These are phyloP conservation scores for Dendrolimus pini DNA, from an alignment of 2,888 invertebrate species.

Conservation along the genomic window DNA sequence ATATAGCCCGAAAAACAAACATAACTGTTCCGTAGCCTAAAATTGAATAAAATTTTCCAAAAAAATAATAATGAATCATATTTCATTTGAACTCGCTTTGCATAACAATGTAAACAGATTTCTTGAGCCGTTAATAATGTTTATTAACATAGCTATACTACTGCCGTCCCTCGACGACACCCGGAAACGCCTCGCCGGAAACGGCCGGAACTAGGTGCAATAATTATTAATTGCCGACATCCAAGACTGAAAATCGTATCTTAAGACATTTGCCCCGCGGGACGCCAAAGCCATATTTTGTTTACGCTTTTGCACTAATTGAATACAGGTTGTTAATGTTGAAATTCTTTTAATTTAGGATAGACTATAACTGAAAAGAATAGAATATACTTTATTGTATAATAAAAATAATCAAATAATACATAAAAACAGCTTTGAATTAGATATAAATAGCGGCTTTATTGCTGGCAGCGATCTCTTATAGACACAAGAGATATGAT, in stretches of 20 bases:
- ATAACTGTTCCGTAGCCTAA: too few relatives aligned
- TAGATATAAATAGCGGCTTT: too few relatives aligned
- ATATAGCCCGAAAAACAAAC: too few relatives aligned
- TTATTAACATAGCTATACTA: slow-evolving; percentile 39
- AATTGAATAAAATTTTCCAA: too few relatives aligned
- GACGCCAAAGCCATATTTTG: slow-evolving; percentile 26
- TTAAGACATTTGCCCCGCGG: slow-evolving; percentile 45
- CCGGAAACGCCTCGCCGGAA: slow-evolving; percentile 54
- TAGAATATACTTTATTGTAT: too few relatives aligned
- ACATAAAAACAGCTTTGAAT: too few relatives aligned
- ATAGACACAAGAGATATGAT: too few relatives aligned
- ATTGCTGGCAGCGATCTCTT: too few relatives aligned
- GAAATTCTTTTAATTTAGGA: too few relatives aligned
- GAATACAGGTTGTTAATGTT: neutral
- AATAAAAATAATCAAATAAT: too few relatives aligned
- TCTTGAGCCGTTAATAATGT: slow-evolving; percentile 20
- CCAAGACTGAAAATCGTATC: slow-evolving; percentile 39
- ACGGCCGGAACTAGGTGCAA: slow-evolving; percentile 65
- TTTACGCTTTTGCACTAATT: slow-evolving; percentile 15
- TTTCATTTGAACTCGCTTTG: neutral
- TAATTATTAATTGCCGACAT: slow-evolving; percentile 70
- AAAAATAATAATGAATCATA: too few relatives aligned
- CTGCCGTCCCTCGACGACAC: slow-evolving; percentile 17
- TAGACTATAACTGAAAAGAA: too few relatives aligned
- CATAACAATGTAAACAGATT: slow-evolving; percentile 2